Conservation (phyloP, 2,113 vertebrate species). For the Riparia riparia region DNA sequence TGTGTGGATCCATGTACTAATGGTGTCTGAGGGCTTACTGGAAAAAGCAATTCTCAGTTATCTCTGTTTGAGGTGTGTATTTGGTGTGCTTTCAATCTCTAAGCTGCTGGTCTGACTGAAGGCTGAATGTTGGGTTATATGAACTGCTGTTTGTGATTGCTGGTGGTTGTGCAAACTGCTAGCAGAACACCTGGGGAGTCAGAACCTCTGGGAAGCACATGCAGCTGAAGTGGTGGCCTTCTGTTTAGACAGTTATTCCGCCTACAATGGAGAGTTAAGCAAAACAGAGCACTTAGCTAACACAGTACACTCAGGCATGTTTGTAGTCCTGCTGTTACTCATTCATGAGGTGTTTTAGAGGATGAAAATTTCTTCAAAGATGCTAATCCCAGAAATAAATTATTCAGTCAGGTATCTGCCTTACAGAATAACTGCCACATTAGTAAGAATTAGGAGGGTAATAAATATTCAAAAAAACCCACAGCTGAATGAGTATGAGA, state of each 20-base stretch:
- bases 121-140: background rate
- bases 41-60: background rate
- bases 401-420: accelerated
- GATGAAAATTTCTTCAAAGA: background rate
- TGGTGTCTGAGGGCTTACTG: background rate
- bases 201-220: accelerated
- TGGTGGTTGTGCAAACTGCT: background rate
- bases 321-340: background rate
- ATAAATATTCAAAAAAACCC: background rate
- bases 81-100: background rate
- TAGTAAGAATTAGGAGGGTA: background rate
- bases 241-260: background rate
- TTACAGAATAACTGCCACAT: background rate
- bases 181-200: background rate
- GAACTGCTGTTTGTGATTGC: background rate
- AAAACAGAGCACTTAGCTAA: background rate
- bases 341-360: background rate
- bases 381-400: background rate
- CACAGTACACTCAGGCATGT: background rate
- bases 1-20: background rate
- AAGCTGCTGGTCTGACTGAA: background rate
- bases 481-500: background rate
- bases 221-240: background rate
- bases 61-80: background rate
- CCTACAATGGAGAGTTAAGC: background rate